Base-by-base conservation (phyloP, 2,797 vertebrate species). In the Sebastes iracundus region DNA sequence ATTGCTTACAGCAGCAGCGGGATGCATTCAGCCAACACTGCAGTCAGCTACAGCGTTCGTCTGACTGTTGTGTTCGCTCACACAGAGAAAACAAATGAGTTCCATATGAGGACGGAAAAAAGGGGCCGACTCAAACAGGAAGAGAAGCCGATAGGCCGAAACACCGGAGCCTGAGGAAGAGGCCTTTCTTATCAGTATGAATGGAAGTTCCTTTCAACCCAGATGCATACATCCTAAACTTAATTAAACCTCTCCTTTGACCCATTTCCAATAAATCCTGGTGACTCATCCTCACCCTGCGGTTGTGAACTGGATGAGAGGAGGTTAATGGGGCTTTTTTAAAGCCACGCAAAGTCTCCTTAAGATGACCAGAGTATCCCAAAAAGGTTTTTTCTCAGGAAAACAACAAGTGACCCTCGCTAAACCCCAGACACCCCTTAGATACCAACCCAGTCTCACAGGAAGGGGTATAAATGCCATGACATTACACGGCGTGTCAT, bases 101-200 rank as follows among this genome's bases (percentile, higher is more conserved):
- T 93, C 93, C 93, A 94, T 90, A 93, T 94, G 94, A 93, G 62
- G 79, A 70, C 23, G 46, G 80, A 80, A 79, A 87, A 71, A 61
- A 35, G 42, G 55, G 46, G 67, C 58, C 5, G 65, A 74, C 62
- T 85, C 42, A 66, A 84, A 88, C 82, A 80, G 88, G 88, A 87
- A 88, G 78, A 77, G 71, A 52, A 76, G 80, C 46, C 6, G 73
- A 82, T 82, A 75, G 75, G 72, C 72, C 81, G 5, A 23, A 72
- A 73, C 74, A 23, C 53, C 72, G 72, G 72, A 81, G 77, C 80
- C 67, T 0, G 62, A 80, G 83, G 83, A 87, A 79, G 83, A 85
- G 77, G 87, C 60, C 75, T 71, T 75, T 77, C 85, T 91, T 90
- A 88, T 90, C 85, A 75, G 84, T 46, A 28, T 65, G 56, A 82